Percentiles rank a stretch among this genome's conserved stretches.
Evolutionary conservation across 2,797 vertebrate genomes (phyloP).

Genomic region (Aldrovandia affinis): DNA sequence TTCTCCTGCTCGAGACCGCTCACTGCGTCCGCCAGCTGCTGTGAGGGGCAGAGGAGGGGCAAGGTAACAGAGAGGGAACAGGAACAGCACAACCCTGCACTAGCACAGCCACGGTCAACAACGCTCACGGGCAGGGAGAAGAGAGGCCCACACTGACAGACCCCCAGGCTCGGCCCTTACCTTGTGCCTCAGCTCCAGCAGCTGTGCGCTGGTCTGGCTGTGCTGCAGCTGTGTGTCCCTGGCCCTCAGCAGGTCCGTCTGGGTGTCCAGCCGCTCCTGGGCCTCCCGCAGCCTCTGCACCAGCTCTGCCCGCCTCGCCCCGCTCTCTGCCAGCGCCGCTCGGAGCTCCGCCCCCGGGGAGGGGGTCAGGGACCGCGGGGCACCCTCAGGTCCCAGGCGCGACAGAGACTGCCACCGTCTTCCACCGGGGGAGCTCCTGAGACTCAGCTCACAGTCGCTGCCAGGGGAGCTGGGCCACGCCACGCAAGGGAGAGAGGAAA

Average conservation of each 20-base stretch:
- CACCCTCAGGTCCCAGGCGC: constrained; percentile 49
- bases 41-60: constrained; percentile 28
- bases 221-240: constrained; percentile 60
- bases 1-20: constrained; percentile 62
- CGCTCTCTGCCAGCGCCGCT: constrained; percentile 52
- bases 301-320: constrained; percentile 49
- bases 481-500: not conserved
- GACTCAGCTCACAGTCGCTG: constrained; percentile 49
- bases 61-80: not conserved
- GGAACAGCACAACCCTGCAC: not conserved
- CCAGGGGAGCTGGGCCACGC: constrained; percentile 46
- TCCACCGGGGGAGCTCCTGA: constrained; percentile 47
- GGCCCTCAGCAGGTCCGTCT: constrained; percentile 58
- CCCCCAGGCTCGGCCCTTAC: constrained; percentile 45
- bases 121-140: not conserved
- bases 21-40: constrained; percentile 64
- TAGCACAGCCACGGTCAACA: not conserved
- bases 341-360: constrained; percentile 51
- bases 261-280: constrained; percentile 52
- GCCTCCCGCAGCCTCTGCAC: constrained; percentile 55
- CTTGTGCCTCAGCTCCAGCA: constrained; percentile 69
- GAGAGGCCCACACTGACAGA: not conserved
- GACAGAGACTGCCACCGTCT: constrained; percentile 69
- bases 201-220: constrained; percentile 51
- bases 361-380: constrained; percentile 39